Conservation (phyloP, 2,888 invertebrate species). For the Melikaiella ostensackeni region DNA sequence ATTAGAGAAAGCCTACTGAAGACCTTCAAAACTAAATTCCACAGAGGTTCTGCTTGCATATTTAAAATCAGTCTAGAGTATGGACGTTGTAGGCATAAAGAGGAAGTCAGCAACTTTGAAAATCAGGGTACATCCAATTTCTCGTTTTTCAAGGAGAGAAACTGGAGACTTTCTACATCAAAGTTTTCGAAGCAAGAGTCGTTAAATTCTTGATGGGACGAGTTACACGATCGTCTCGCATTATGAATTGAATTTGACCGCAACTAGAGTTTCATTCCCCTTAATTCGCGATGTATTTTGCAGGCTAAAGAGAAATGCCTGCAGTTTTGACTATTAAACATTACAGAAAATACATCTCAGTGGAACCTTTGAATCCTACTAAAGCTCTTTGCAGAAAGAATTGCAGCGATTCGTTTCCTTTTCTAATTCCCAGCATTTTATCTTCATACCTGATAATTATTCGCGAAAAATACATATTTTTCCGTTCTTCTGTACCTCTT, state of each 20-base stretch:
- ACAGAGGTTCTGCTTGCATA: no score
- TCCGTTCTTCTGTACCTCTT: neutral
- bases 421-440: neutral
- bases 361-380: neutral
- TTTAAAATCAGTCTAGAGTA: no score
- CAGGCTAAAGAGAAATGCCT: no score
- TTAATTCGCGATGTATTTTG: neutral
- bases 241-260: conserved; percentile 69
- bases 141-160: conserved; percentile 13
- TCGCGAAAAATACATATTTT: neutral
- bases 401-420: neutral
- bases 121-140: neutral
- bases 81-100: no score
- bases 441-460: neutral
- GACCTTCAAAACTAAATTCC: no score
- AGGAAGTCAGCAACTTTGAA: no score
- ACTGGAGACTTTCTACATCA: conserved; percentile 3
- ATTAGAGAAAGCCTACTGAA: no score
- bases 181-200: conserved; percentile 1
- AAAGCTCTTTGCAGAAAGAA: neutral
- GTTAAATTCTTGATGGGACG: conserved; percentile 20
- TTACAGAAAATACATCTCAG: neutral
- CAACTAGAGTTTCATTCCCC: conserved; percentile 16
- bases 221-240: conserved; percentile 57
- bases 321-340: neutral